phyloP scores from a whole-genome alignment of 2,797 vertebrate genomes.

The Peromyscus eremicus region DNA sequence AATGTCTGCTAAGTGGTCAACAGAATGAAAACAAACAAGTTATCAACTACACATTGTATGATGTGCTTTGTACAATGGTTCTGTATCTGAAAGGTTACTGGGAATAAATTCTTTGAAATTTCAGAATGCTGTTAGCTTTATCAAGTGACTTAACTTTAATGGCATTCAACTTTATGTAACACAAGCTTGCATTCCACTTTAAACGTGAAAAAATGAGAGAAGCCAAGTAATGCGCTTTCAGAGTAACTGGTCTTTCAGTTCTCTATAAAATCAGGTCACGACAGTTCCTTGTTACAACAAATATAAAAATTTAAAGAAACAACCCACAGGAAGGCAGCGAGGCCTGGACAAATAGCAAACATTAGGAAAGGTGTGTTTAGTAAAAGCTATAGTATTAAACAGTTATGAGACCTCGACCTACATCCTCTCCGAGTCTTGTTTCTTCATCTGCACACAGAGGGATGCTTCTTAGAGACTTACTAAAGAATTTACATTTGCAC shows the following conservation, averaged over 20 bases:
- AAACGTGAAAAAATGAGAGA: background rate
- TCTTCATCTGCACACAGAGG: background rate
- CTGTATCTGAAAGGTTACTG: background rate
- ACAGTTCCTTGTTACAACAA: background rate
- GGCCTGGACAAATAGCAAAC: constrained; percentile 13
- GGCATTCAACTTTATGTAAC: background rate
- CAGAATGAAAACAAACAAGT: background rate
- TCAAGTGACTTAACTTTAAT: constrained; percentile 6
- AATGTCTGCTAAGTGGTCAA: background rate
- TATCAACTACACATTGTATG: background rate
- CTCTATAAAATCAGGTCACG: background rate
- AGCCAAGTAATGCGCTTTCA: background rate
- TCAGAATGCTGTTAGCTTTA: constrained; percentile 32
- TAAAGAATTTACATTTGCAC: background rate
- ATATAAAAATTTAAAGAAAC: constrained; percentile 64
- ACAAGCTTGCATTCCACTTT: background rate
- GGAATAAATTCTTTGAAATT: constrained; percentile 11
- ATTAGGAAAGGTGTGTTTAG: background rate
- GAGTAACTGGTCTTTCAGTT: constrained; percentile 3
- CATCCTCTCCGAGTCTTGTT: constrained; percentile 23
- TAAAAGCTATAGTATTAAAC: constrained; percentile 42
- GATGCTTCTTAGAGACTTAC: background rate
- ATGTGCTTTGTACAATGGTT: background rate
- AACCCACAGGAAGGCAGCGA: background rate
- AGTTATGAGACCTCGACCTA: constrained; percentile 56